Conservation (phyloP, 2,888 invertebrate genomes). For the Aphodius granarius region DNA sequence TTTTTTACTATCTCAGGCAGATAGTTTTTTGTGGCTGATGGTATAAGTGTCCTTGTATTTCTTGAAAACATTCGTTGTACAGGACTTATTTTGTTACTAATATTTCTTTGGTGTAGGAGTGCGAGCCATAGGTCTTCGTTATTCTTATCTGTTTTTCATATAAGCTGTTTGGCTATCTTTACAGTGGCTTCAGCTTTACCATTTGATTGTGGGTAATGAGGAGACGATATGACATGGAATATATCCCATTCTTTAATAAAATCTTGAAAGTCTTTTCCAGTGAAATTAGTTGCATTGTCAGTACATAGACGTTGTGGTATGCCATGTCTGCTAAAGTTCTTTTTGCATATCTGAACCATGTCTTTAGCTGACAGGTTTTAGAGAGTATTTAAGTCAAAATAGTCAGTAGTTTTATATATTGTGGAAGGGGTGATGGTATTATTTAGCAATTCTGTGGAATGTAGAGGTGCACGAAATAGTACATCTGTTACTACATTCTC, state of each 20-base stretch:
- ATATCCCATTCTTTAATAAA: conserved; percentile 22
- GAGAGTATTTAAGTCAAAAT: background rate
- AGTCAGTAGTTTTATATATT: background rate
- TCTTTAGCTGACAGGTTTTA: background rate
- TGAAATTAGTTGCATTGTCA: conserved; percentile 10
- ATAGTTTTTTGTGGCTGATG: background rate
- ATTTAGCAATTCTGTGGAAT: background rate
- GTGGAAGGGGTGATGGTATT: background rate
- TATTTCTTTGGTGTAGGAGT: background rate
- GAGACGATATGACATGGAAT: conserved; percentile 32
- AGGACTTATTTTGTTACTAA: background rate
- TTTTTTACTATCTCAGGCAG: background rate
- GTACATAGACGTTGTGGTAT: conserved; percentile 10
- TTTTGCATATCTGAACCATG: background rate
- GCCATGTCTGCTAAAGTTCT: conserved; percentile 12
- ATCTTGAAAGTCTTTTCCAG: background rate
- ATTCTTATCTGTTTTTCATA: background rate
- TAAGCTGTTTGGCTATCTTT: conserved; percentile 1
- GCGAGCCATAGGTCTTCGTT: background rate
- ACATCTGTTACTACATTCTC: background rate
- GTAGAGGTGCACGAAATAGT: background rate
- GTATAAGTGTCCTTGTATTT: background rate
- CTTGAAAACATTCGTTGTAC: background rate
- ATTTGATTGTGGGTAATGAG: conserved; percentile 20
- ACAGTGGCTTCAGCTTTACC: conserved; percentile 34